A percentile compares a stretch with the other conserved stretches of the same genome.
Evolutionary conservation across 1,140 invertebrate species (phyloP).

Genomic region (Drosophila mayri): DNA sequence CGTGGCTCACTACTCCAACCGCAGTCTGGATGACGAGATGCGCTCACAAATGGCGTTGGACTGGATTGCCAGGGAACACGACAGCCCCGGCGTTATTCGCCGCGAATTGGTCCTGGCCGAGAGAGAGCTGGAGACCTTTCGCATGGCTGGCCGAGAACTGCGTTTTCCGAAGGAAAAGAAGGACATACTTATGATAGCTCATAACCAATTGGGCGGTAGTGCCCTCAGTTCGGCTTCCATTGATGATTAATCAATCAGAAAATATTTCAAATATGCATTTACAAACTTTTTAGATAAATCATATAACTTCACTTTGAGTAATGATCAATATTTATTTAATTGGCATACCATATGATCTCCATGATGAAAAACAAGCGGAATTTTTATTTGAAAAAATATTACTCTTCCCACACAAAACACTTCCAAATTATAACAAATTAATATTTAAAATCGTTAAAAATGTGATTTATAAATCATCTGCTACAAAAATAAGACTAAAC

Average conservation of each 20-base stretch:
- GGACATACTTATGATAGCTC: slow-evolving; percentile 95
- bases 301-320: slow-evolving; percentile 33
- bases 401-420: slow-evolving; percentile 19
- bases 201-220: slow-evolving; percentile 89
- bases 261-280: slow-evolving; percentile 5
- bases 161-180: slow-evolving; percentile 98
- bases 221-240: slow-evolving; percentile 85
- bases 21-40: slow-evolving; percentile 97
- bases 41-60: slow-evolving; percentile 97
- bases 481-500: slow-evolving; percentile 47
- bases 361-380: slow-evolving; percentile 51
- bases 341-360: slow-evolving; percentile 77
- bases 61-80: slow-evolving; percentile 96
- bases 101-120: slow-evolving; percentile 93
- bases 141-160: slow-evolving; percentile 95
- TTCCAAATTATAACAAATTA: slow-evolving; percentile 42
- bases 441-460: slow-evolving; percentile 36
- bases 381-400: slow-evolving; percentile 33
- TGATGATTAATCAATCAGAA: slow-evolving; percentile 65
- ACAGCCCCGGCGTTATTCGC: slow-evolving; percentile 91
- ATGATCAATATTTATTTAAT: slow-evolving; percentile 64
- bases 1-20: slow-evolving; percentile 96
- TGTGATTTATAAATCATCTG: slow-evolving; percentile 44
- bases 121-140: slow-evolving; percentile 94
- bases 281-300: slow-evolving; percentile 38